Percentiles rank a stretch among this genome's conserved stretches.
Conservation (phyloP, 2,888 invertebrate species). For the Caradrina clavipalpis region DNA sequence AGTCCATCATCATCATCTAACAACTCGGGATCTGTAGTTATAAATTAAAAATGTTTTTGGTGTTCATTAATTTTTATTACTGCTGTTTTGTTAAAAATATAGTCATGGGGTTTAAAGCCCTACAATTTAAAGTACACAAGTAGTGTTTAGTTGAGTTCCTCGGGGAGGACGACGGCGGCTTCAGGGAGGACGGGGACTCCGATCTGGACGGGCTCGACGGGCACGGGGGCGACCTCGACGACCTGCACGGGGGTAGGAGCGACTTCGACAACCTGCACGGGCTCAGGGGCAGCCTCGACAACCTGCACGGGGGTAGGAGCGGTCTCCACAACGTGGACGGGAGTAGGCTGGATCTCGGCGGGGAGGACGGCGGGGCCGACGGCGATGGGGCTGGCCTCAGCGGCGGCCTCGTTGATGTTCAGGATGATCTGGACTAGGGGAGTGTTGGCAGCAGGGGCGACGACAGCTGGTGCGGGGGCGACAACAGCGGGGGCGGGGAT, state of each 20-base stretch:
- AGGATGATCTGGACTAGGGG: constrained; percentile 67
- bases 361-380: constrained; percentile 5
- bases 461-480: constrained; percentile 43
- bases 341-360: constrained; percentile 2
- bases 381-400: constrained; percentile 30
- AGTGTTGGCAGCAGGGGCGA: constrained; percentile 46
- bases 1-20: no score
- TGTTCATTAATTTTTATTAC: background rate
- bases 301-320: constrained; percentile 54
- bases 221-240: constrained; percentile 40
- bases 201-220: constrained; percentile 44
- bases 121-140: no score
- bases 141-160: background rate
- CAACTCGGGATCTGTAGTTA: no score
- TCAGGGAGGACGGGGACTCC: constrained; percentile 55
- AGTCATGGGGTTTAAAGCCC: background rate
- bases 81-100: background rate
- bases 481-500: constrained; percentile 8
- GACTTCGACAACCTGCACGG: constrained; percentile 38
- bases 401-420: constrained; percentile 59
- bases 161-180: constrained; percentile 28
- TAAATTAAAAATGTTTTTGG: no score
- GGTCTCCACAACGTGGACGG: constrained; percentile 16
- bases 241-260: constrained; percentile 39
- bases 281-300: constrained; percentile 26